Percentiles rank a stretch among this genome's conserved stretches.
phyloP scores from a whole-genome alignment of 2,888 invertebrate species.

The Papilio demoleus region DNA sequence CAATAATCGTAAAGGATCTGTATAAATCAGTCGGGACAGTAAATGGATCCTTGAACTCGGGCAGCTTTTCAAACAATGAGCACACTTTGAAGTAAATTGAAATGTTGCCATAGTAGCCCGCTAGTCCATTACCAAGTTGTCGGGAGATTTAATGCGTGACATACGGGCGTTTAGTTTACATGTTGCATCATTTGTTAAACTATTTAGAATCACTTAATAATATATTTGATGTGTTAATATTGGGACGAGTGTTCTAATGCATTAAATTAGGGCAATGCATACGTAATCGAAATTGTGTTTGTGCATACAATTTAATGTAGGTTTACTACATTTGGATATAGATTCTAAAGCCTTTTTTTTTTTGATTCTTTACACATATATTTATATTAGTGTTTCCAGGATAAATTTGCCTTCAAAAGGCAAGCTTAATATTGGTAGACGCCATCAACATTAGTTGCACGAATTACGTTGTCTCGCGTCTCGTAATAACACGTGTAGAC shows the following conservation, averaged over 20 bases:
- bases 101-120: constrained; percentile 40
- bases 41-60: constrained; percentile 35
- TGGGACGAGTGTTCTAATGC: neutral
- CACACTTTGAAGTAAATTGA: constrained; percentile 41
- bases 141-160: constrained; percentile 30
- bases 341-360: neutral
- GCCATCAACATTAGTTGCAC: no score
- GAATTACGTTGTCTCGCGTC: no score
- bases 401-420: neutral
- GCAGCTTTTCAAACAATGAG: constrained; percentile 38
- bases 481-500: no score
- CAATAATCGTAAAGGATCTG: constrained; percentile 24
- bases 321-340: neutral
- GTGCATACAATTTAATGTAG: neutral
- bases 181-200: constrained; percentile 24
- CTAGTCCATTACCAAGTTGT: constrained; percentile 23
- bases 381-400: neutral
- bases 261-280: constrained; percentile 8
- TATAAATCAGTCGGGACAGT: constrained; percentile 33
- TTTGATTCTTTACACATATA: neutral
- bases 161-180: constrained; percentile 28
- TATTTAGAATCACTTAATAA: neutral
- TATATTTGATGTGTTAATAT: neutral
- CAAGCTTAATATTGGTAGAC: no score
- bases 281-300: neutral